phyloP scores from a whole-genome alignment of 37 sponge, comb jelly and placozoan genomes.

The Cliona cf. orientalis region DNA sequence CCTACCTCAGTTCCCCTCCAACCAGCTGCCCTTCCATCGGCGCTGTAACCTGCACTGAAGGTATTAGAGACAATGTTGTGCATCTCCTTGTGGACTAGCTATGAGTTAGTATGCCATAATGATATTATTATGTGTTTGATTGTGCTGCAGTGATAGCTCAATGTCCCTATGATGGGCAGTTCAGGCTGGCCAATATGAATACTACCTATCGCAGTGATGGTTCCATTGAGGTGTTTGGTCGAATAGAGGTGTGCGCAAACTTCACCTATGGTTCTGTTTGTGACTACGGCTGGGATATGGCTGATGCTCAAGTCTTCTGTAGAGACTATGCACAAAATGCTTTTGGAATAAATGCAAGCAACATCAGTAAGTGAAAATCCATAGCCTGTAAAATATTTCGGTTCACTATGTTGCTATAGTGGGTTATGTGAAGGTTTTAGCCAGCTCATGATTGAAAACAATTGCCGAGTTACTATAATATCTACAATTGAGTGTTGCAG shows the following conservation, averaged over 20 bases:
- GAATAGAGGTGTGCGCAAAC: slow-evolving; percentile 16
- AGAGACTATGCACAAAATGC: too few relatives aligned
- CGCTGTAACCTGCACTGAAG: not conserved
- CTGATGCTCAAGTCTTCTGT: slow-evolving; percentile 2
- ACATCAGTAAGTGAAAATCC: too few relatives aligned
- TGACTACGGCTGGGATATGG: not conserved
- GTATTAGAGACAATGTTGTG: too few relatives aligned
- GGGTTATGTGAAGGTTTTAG: not conserved
- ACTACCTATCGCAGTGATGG: too few relatives aligned
- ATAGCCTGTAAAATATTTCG: too few relatives aligned
- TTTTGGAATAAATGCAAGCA: too few relatives aligned
- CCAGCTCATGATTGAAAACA: not conserved
- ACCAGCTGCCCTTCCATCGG: not conserved
- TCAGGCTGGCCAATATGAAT: not conserved
- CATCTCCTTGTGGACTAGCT: too few relatives aligned
- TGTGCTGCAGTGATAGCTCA: not conserved
- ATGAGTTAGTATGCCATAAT: not conserved
- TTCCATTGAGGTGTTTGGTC: not conserved
- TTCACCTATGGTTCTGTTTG: not conserved
- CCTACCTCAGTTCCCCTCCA: not conserved
- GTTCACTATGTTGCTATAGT: too few relatives aligned
- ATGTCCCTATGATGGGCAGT: not conserved
- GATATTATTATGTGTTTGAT: not conserved
- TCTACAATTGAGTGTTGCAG: not conserved
- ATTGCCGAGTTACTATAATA: too few relatives aligned